A percentile compares a stretch with the other conserved stretches of the same genome.
phyloP scores from a whole-genome alignment of 2,113 vertebrate species.

The Pipa parva region DNA sequence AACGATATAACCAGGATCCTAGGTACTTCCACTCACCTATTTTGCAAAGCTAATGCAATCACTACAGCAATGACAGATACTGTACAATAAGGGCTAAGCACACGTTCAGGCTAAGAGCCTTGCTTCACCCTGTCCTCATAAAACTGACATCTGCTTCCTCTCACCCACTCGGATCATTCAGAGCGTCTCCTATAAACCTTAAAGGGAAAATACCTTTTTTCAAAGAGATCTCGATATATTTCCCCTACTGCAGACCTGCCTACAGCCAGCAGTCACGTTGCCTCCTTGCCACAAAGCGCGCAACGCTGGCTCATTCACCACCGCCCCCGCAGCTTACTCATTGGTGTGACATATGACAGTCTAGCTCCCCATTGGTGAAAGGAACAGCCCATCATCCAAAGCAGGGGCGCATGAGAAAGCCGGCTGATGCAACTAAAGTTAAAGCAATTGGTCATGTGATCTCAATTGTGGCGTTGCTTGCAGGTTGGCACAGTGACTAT shows the following conservation, averaged over 20 bases:
- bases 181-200: background rate
- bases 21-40: too few species aligned
- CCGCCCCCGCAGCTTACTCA: background rate
- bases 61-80: too few species aligned
- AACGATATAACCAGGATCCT: too few species aligned
- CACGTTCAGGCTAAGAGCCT: too few species aligned
- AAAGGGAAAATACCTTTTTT: background rate
- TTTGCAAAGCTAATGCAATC: too few species aligned
- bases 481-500: too few species aligned
- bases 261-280: background rate
- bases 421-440: constrained; percentile 35
- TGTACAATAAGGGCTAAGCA: too few species aligned
- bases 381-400: background rate
- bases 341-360: background rate
- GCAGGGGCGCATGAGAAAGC: background rate
- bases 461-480: too few species aligned
- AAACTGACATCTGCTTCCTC: background rate
- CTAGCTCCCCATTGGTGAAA: background rate
- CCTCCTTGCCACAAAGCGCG: background rate
- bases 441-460: constrained; percentile 6
- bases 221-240: too few species aligned
- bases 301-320: too few species aligned
- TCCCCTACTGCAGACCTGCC: background rate
- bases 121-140: too few species aligned
- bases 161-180: background rate